Base-by-base conservation (phyloP, 2,113 vertebrate genomes). In the Oncorhynchus masou region DNA sequence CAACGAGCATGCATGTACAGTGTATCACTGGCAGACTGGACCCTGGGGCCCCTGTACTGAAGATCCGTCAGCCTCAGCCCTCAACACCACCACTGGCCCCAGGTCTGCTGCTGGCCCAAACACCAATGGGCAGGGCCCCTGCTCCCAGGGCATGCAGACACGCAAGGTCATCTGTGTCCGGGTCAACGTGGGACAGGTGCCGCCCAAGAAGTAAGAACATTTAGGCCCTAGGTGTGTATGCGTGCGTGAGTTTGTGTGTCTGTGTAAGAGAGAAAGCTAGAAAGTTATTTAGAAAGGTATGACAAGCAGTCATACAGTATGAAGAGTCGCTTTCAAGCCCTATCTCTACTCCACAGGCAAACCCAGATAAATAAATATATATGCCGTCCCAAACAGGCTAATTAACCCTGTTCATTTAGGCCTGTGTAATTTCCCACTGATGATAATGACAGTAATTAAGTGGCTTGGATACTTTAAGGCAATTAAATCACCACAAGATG, bases 101-200 rank as follows among this genome's bases (percentile, higher is more conserved):
- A 86, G 90, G 65, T 92, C 94, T 87, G 94, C 94, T 76, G 88
- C 91, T 49, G 92, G 92, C 5, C 72, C 91, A 69, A 71, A 84
- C 71, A 88, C 92, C 89, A 91, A 85, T 0, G 90, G 93, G 3
- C 94, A 94, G 70, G 86, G 92, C 13, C 91, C 94, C 39, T 99
- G 98, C 85, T 94, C 96, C 0, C 90, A 91, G 39, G 98, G 98
- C 67, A 93, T 99, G 94, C 97, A 99, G 89, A 98, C 96, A 3
- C 96, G 98, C 29, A 99, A 99, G 83, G 96, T 99, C 89, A 99
- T 99, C 90, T 99, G 98, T 57, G 95, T 99, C 45, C 94, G 96
- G 70, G 96, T 99, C 94, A 98, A 98, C 51, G 95, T 99, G 84
- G 98, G 98, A 89, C 98, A 99, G 92, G 98, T 99, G 69, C 96